Base-by-base conservation (phyloP, 2,797 vertebrate genomes). In the Pangasius macronema region DNA sequence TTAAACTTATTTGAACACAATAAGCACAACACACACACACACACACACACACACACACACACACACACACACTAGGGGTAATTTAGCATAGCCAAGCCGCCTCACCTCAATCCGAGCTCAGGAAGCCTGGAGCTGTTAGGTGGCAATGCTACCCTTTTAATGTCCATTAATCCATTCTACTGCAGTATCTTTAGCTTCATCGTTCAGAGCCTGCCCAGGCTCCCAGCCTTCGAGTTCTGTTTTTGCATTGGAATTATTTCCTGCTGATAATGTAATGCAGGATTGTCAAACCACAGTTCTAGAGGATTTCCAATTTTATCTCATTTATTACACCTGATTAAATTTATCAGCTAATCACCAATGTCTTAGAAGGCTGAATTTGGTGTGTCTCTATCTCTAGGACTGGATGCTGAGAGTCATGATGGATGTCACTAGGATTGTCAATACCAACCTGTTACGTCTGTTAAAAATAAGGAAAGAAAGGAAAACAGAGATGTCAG, bases 401-500 rank as follows among this genome's bases (percentile, higher is more conserved):
- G 53, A 80, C 39, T 63, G 57, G 33, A 59, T 36, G 30, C 20
- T 36, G 30, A 57, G 6, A 57, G 16, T 42, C 30, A 9, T 63
- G 24, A 16, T 61, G 36, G 3, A n/a, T 18, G 5, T 0, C 27
- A 24, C 4, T 46, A 63, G 59, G 27, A 65, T 5, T 65, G 59
- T 82, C 24, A 11, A 20, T 63, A 1, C 53, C 13, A 59, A 59
- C 20, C 76, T 59, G 46, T 68, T 68, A 67, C 30, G 42, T 65
- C 16, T 82, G 57, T 24, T 63, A 63, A 6, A 82, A 57, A 59
- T 22, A n/a, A 27, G 14, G 20, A 39, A 36, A 70, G 49, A 77
- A 77, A 77, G n/a, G 7, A 33, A 55, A 80, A 84, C 51, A 53
- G 16, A 82, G 73, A 59, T 80, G 39, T 55, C 61, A 87, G 46